A percentile compares a stretch with the other conserved stretches of the same genome.
phyloP scores from a whole-genome alignment of 2,888 invertebrate genomes.

The Stenurella melanura region DNA sequence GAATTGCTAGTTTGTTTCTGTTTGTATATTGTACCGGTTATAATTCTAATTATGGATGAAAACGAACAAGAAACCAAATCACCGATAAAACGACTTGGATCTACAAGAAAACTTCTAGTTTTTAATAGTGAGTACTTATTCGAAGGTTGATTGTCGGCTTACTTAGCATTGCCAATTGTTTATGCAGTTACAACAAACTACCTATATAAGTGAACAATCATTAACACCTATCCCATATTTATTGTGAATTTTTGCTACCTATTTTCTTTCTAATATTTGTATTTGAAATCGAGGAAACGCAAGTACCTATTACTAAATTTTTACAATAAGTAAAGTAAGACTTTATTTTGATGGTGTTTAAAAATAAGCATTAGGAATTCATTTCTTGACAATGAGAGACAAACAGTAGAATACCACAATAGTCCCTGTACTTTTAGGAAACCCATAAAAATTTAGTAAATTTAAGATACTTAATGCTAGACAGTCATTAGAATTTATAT shows the following conservation, averaged over 20 bases:
- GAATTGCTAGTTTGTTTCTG: conserved; percentile 36
- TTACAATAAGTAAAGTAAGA: no score
- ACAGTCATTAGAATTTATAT: conserved; percentile 33
- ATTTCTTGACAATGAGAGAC: no score
- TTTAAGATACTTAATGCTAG: conserved; percentile 10
- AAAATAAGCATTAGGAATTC: no score
- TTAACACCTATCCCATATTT: not conserved
- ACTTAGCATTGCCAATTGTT: conserved; percentile 14
- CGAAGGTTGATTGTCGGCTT: conserved; percentile 29
- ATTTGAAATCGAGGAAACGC: no score
- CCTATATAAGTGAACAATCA: conserved; percentile 12
- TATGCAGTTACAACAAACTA: conserved; percentile 22
- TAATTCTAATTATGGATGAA: conserved; percentile 78
- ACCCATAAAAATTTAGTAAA: not conserved
- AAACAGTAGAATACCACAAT: no score
- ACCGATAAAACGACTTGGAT: conserved; percentile 87
- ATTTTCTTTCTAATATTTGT: not conserved
- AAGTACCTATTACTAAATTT: no score
- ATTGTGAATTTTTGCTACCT: conserved; percentile 1
- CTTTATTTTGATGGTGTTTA: no score
- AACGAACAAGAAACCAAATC: conserved; percentile 85
- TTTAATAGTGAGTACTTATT: conserved; percentile 82
- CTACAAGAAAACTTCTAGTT: conserved; percentile 85
- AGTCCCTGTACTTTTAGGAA: not conserved
- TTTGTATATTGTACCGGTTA: conserved; percentile 32